Base-by-base conservation (phyloP, 1,140 invertebrate species). In the Tetramorium simillimum region DNA sequence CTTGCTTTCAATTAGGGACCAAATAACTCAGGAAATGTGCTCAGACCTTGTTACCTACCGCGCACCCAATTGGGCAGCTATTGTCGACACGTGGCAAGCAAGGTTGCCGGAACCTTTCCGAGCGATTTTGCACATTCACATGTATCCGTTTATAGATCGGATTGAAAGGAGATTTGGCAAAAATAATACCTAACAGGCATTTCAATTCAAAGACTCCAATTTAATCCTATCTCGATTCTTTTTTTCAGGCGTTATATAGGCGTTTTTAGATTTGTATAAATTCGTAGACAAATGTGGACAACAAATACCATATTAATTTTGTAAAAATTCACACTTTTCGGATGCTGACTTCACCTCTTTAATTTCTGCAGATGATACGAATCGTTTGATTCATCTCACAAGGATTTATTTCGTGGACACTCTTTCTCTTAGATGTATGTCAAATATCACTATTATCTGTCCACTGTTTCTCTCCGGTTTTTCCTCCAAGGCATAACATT, bases 191-290 rank as follows among this genome's bases (percentile, higher is more conserved):
- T 28, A 65, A 56, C 37, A 33, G 56, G 40, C 10, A 63, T 89
- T 86, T 86, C 70, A 86, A 86, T 86, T 77, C 28, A 37, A 40
- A 62, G 43, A 86, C 53, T 53, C 37, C 81, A 70, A 86, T 89
- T 89, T 89, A 89, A 76, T 72, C 18, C n/a, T 72, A 81, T 63
- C 40, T 86, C 60, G 33, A 46, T 9, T 80, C 73, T 33, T 65
- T 58, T 33, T 46, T 21, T 3, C n/a, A 33, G 77, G 63, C 73
- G 51, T 46, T 67, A 33, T 33, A 33, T 2, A 33, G 3, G 33
- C 33, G 33, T 33, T 33, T 33, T 33, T 33, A 33, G 3, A 33
- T 33, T 33, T 33, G 33, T 33, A 33, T 33, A 33, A 33, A 33
- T 33, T 33, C 4, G 33, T 33, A 4, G 33, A 33, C 33, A 4